Percentiles rank a stretch among this genome's conserved stretches.
Conservation (phyloP, 2,888 invertebrate genomes). For the Oscheius sp. region DNA sequence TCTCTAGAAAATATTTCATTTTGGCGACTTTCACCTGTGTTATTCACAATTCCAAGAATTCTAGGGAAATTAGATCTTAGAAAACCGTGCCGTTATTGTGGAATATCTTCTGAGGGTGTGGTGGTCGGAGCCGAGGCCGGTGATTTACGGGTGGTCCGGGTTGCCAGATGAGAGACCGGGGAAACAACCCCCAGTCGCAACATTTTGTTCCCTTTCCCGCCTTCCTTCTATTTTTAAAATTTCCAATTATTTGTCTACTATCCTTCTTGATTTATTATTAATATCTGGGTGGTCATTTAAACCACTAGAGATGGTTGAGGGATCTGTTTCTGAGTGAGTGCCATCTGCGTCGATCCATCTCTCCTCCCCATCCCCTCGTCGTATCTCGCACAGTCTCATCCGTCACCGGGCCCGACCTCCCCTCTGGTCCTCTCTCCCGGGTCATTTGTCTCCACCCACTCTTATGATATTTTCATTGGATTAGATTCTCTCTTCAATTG, state of each 20-base stretch:
- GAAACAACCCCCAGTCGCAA: neutral
- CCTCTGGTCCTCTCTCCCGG: neutral
- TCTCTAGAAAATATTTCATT: too few species aligned
- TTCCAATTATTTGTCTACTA: slow-evolving; percentile 7
- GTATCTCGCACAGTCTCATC: slow-evolving; percentile 31
- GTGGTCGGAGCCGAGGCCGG: neutral
- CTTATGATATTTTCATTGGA: slow-evolving; percentile 13
- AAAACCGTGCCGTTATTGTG: too few species aligned
- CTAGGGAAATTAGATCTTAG: too few species aligned
- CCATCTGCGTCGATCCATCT: slow-evolving; percentile 39
- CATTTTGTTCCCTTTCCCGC: slow-evolving; percentile 9
- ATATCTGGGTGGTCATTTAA: neutral
- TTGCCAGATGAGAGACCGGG: slow-evolving; percentile 30
- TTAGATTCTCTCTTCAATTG: neutral
- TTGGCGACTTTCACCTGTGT: too few species aligned
- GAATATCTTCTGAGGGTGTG: slow-evolving; percentile 8
- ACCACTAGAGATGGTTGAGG: too few species aligned
- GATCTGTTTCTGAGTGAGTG: slow-evolving; percentile 11
- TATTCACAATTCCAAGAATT: too few species aligned
- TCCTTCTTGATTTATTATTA: too few species aligned
- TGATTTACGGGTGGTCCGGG: slow-evolving; percentile 30
- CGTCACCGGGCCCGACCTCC: slow-evolving; percentile 18
- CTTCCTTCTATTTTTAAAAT: slow-evolving; percentile 21
- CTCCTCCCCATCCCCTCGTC: neutral
- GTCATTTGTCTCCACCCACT: slow-evolving; percentile 23